Evolutionary conservation across 2,113 vertebrate species (phyloP), one percentile per base, ranked within the genome.

Genomic region (Phylloscopus trochilus): DNA sequence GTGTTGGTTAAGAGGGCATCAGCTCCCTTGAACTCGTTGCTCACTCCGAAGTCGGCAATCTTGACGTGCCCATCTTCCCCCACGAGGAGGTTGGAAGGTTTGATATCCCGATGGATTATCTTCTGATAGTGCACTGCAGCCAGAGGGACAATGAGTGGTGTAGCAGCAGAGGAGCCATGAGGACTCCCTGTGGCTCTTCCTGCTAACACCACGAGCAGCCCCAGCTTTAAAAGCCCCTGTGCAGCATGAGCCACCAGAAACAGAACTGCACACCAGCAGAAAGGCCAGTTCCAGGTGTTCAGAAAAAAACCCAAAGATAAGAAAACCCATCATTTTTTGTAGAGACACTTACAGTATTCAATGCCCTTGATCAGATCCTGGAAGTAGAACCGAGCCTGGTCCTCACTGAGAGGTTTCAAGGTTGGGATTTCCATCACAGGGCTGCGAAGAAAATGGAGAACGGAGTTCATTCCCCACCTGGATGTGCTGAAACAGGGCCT

Each of bases 401-500:
- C 99, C 96, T 99, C 99, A 0, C 98, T 99, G 59, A 99, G 98
- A 7, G 98, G 98, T 92, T 99, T 99, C 91, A 99, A 97, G 52
- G 99, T 98, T 39, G 99, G 99, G 72, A 99, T 98, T 97, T 99
- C 99, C 99, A 99, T 99, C 97, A 99, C 99, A 3, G 99, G 98
- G 72, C 99, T 99, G 96, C 35, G 77, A 95, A 73, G 73, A 35
- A 6, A 31, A 90, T 15, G 17, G 46, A 95, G 59, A 58, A 70
- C 0, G 0, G 35, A 87, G 39, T 58, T 91, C 0, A 12, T 33
- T 75, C 31, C 33, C 43, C 37, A 33, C 13, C 33, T 6, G 7
- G 51, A 43, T 62, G 37, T 63, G 12, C 41, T 6, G 2, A 63
- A 78, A 84, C 31, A 24, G 19, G 15, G 46, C 44, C 19, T 0